Evolutionary conservation across 2,888 invertebrate species (phyloP), one percentile per base, ranked within the genome.

Genomic region (Synergus gifuensis): DNA sequence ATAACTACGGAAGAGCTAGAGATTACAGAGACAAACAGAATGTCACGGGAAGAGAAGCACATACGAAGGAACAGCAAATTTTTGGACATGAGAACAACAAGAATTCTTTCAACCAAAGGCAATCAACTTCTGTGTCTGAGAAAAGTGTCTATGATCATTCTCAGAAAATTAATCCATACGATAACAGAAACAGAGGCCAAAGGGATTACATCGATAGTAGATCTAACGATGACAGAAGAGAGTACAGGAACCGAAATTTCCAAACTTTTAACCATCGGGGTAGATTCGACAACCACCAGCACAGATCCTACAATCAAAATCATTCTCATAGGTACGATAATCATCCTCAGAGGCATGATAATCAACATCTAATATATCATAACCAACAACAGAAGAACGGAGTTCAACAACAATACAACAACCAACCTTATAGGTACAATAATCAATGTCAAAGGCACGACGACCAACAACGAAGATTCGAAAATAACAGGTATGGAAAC

Each of bases 61-160:
- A 85, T 81, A 80, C 22, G n/a, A 87, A 79, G 63, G 89, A 88
- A 49, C 83, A 87, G 67, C 82, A 86, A 49, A 28, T 49, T 16
- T 36, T 73, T 49, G 16, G 46, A 9, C 54, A 46, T 49, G 36
- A 36, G 36, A 49, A 16, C 28, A 36, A 40, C 4, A 36, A 11
- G 12, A 14, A 22, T 12, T 60, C 12, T 22, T 60, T 22, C 60
- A 18, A 36, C 11, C 36, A n/a, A 54, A n/a, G 66, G n/a, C 12
- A 14, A 49, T 4, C 16, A n/a, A 18, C 18, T 28, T 28, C 28
- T 1, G 28, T 46, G 8, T 0, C 46, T 16, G 22, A 28, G 9
- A 69, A 16, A 69, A 60, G 12, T 22, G 22, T 12, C 9, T 12
- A 11, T 60, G 12, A 60, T 11, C 4, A 60, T 9, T 49, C 8